Conservation (phyloP, 2,888 invertebrate genomes). For the Leptura quadrifasciata region DNA sequence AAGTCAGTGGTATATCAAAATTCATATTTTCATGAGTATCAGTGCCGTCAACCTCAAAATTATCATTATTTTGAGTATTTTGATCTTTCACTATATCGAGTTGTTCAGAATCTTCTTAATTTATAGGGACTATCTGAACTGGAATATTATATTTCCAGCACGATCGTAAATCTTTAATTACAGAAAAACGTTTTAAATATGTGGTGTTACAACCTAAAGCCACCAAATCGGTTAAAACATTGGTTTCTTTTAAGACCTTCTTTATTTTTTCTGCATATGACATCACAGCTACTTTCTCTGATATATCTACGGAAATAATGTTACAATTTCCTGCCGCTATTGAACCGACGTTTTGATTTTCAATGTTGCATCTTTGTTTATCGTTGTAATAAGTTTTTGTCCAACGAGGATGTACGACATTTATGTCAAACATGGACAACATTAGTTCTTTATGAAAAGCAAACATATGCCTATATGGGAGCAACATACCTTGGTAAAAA, state of each 20-base stretch:
- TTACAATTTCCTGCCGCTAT: not conserved
- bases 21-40: too few species aligned
- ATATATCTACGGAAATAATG: slow-evolving; percentile 22
- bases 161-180: slow-evolving; percentile 13
- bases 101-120: not conserved
- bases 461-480: too few species aligned
- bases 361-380: not conserved
- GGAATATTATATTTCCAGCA: not conserved
- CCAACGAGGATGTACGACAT: too few species aligned
- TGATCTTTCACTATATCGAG: slow-evolving; percentile 8
- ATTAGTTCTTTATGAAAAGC: too few species aligned
- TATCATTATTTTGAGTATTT: too few species aligned
- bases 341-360: too few species aligned
- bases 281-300: slow-evolving; percentile 6
- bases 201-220: slow-evolving; percentile 8
- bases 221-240: slow-evolving; percentile 12
- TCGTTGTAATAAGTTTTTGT: too few species aligned
- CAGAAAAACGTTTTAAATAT: too few species aligned
- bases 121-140: not conserved
- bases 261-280: not conserved
- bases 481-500: too few species aligned
- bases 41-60: too few species aligned
- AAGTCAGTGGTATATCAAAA: too few species aligned
- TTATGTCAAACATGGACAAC: too few species aligned
- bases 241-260: not conserved